Conservation (phyloP, 2,888 invertebrate species). For the Drosophila nr. perissopoda region DNA sequence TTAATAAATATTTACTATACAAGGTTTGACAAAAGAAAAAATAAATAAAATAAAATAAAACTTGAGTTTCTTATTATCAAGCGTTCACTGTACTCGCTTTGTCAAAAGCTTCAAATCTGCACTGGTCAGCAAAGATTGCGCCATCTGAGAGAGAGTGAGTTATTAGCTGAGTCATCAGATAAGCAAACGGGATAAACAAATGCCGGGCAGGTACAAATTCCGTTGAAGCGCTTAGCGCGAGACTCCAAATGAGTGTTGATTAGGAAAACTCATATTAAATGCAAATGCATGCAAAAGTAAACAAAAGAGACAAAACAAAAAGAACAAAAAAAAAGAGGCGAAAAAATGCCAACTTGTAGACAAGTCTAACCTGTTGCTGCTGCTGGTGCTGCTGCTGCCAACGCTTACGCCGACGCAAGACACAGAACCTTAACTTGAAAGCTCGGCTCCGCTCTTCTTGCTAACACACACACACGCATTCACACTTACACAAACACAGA, state of each 20-base stretch:
- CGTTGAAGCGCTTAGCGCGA: slow-evolving; percentile 14
- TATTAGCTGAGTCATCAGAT: slow-evolving; percentile 39
- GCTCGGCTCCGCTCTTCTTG: slow-evolving; percentile 46
- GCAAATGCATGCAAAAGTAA: slow-evolving; percentile 58
- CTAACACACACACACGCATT: slow-evolving; percentile 12
- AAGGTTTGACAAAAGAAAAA: not conserved
- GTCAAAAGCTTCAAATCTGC: slow-evolving; percentile 20
- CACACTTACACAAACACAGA: slow-evolving; percentile 29
- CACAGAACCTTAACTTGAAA: slow-evolving; percentile 73
- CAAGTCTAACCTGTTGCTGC: slow-evolving; percentile 69
- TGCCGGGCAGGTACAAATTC: slow-evolving; percentile 6
- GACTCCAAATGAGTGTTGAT: slow-evolving; percentile 20
- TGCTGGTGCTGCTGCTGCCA: slow-evolving; percentile 37
- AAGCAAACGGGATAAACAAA: slow-evolving; percentile 27
- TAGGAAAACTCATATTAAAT: slow-evolving; percentile 33
- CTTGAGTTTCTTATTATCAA: not conserved
- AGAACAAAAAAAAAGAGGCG: slow-evolving; percentile 3
- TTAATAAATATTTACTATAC: not conserved
- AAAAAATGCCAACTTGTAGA: slow-evolving; percentile 71
- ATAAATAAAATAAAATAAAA: not conserved
- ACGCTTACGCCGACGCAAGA: slow-evolving; percentile 65
- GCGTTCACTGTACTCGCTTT: slow-evolving; percentile 11
- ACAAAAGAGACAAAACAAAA: slow-evolving; percentile 49
- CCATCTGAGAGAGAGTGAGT: slow-evolving; percentile 3
- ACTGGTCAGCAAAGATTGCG: slow-evolving; percentile 27